Base-by-base conservation (phyloP, 2,113 vertebrate genomes). In the Alces alces region DNA sequence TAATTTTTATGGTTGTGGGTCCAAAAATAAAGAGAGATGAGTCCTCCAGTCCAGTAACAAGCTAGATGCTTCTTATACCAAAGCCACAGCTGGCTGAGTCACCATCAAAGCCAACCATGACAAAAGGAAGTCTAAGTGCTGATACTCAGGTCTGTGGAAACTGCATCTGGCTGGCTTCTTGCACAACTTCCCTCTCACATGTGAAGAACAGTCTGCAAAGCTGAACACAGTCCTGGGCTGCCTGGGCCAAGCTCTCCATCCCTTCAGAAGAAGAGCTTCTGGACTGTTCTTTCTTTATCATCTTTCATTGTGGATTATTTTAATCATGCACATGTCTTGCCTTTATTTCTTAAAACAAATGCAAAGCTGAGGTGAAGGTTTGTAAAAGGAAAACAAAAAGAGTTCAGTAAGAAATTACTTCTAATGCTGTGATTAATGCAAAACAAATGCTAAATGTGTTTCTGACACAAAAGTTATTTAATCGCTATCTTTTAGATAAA, bases 31-130 rank as follows among this genome's bases (percentile, higher is more conserved):
- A 95, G 55, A 91, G 55, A 30, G 16, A 21, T 3, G 28, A 93
- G 78, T 58, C n/a, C 30, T 94, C 55, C 82, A 64, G 89, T 45
- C 61, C 39, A 43, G 57, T 47, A 58, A 79, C 61, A 91, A 83
- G 78, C 70, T 76, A 61, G 60, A 94, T 76, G 50, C 61, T 97
- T 97, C 91, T 95, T 73, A 94, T 23, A 61, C 23, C 27, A 28
- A 96, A 97, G 86, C 89, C 94, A 80, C 91, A 92, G 43, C 6
- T 39, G 86, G 60, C 88, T 91, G 96, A 91, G 88, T 94, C 93
- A 97, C 70, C 78, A 55, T 60, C 80, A 95, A 95, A 96, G 95
- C 66, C 64, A 86, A 76, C 87, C 94, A 88, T 83, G 80, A 95
- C 21, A 23, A 91, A 94, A 96, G 96, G 91, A 94, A 96, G 90